Conservation (phyloP, 1,140 invertebrate genomes). For the Drosophila asahinai region DNA sequence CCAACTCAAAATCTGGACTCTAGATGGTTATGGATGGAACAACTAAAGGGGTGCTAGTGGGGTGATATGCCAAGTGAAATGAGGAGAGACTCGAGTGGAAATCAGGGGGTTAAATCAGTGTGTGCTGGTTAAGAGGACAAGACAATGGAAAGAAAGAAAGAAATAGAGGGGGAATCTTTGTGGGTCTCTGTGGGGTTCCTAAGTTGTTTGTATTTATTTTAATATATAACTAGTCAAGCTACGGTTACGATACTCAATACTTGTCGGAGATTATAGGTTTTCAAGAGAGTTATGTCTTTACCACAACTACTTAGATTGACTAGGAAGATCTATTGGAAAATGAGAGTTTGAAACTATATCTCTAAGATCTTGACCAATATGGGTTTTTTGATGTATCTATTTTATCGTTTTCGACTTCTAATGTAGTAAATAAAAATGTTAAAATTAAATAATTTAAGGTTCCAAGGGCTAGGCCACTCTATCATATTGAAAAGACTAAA, state of each 20-base stretch:
- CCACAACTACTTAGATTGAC: conserved; percentile 11
- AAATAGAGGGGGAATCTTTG: conserved; percentile 16
- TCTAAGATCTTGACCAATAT: conserved; percentile 12
- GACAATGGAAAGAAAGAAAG: conserved; percentile 5
- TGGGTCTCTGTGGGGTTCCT: conserved; percentile 42
- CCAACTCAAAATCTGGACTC: conserved; percentile 37
- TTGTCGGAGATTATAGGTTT: conserved; percentile 16
- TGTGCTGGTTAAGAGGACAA: conserved; percentile 5
- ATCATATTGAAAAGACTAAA: background rate
- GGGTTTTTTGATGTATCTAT: conserved; percentile 11
- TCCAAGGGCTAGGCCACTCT: background rate
- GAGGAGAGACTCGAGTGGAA: conserved; percentile 29
- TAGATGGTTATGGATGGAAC: conserved; percentile 24
- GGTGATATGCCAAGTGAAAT: conserved; percentile 36
- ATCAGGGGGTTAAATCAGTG: conserved; percentile 19
- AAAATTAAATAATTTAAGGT: background rate
- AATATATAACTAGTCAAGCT: conserved; percentile 30
- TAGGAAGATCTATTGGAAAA: conserved; percentile 4
- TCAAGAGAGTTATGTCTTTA: background rate
- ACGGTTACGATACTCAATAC: conserved; percentile 16
- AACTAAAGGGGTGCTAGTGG: conserved; percentile 21
- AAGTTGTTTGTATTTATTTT: conserved; percentile 10
- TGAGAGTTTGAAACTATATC: background rate
- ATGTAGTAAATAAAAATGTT: background rate
- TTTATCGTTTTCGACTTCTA: background rate